A percentile compares a stretch with the other conserved stretches of the same genome.
Conservation (phyloP, 1,140 invertebrate species). For the Plodia interpunctella region DNA sequence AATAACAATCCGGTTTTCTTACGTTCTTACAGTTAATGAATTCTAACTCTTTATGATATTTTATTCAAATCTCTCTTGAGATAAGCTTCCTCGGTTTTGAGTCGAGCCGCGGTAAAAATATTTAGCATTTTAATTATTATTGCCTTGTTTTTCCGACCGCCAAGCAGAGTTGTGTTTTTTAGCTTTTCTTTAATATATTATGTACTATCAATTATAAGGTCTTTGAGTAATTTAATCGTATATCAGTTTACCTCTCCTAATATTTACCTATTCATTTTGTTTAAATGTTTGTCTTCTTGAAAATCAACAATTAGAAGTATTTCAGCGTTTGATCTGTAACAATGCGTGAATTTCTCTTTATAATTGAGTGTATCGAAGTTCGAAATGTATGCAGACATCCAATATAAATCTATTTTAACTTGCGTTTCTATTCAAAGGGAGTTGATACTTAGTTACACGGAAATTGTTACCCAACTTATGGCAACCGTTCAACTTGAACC, state of each 20-base stretch:
- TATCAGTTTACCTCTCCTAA: no score
- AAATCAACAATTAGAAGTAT: no score
- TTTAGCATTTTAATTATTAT: no score
- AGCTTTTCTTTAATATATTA: no score
- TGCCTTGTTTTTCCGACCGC: no score
- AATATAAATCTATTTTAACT: slow-evolving; percentile 23
- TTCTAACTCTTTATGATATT: neutral
- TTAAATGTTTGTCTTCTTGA: no score
- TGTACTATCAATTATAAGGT: no score
- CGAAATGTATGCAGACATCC: slow-evolving; percentile 17
- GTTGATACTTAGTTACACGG: slow-evolving; percentile 23
- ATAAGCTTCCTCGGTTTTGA: neutral
- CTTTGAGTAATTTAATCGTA: no score
- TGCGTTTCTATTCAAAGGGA: slow-evolving; percentile 22
- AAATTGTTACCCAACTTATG: slow-evolving; percentile 22
- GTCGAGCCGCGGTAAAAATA: no score
- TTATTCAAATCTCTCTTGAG: neutral
- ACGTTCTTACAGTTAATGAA: neutral
- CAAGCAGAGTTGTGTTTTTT: no score
- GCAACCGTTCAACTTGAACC: neutral
- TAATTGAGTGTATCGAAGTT: slow-evolving; percentile 14
- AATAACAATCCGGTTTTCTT: slow-evolving; percentile 8
- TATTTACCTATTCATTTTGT: no score
- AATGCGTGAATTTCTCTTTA: slow-evolving; percentile 7
- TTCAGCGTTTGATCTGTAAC: no score